Conservation (phyloP, 2,888 invertebrate genomes). For the Papilio elwesi region DNA sequence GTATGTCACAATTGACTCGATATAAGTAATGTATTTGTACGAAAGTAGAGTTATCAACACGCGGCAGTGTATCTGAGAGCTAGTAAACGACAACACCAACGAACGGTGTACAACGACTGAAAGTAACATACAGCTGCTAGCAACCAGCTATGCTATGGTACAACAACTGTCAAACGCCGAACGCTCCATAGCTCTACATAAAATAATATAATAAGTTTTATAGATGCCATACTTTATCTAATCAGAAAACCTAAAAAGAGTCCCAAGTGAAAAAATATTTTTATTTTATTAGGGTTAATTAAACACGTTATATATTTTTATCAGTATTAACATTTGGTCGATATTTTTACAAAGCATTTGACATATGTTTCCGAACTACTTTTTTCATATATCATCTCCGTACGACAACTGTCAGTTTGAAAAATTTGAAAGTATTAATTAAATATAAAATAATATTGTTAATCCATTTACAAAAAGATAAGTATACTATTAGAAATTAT, state of each 20-base stretch:
- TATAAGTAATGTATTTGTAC: slow-evolving; percentile 50
- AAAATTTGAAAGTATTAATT: no score
- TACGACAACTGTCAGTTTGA: no score
- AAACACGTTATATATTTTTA: no score
- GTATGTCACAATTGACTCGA: slow-evolving; percentile 56
- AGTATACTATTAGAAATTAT: no score
- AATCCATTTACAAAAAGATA: no score
- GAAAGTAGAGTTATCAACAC: slow-evolving; percentile 55
- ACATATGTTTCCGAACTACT: no score
- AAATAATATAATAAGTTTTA: no score
- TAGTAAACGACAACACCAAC: slow-evolving; percentile 50
- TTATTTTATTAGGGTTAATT: neutral
- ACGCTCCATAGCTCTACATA: slow-evolving; percentile 2
- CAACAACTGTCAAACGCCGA: neutral
- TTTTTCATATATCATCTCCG: no score
- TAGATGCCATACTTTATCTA: neutral
- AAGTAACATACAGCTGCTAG: neutral
- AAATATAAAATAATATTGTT: no score
- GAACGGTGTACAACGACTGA: slow-evolving; percentile 28
- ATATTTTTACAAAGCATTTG: no score
- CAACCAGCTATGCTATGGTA: neutral
- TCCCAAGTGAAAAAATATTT: slow-evolving; percentile 1
- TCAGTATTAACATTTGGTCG: neutral
- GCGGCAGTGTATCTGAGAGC: slow-evolving; percentile 57
- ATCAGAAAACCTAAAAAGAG: neutral